Base-by-base conservation (phyloP, 2,888 invertebrate genomes). In the Desoria tigrina region DNA sequence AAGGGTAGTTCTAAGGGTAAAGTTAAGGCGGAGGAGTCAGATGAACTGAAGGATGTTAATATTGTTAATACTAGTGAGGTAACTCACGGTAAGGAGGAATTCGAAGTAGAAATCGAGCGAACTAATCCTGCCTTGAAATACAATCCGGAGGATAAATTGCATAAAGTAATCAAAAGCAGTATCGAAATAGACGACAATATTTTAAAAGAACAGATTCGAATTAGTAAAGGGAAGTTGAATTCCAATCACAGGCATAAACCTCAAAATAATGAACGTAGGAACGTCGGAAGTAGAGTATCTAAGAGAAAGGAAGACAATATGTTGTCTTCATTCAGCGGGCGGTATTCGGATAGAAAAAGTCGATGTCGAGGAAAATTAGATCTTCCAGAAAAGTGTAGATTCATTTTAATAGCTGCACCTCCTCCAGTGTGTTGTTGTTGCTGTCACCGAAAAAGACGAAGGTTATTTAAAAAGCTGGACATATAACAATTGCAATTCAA, bases 381-480 rank as follows among this genome's bases (percentile, higher is more conserved):
- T 37, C 42, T 23, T 23, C 49, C n/a, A 23, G 56, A 42, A 21
- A 51, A 61, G 28, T 58, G 49, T 61, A 61, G 69, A 42, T 69
- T 71, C 11, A 74, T 74, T 65, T 61, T 74, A 23, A 73, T 74
- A 61, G 63, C 73, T 45, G 63, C 70, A 21, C 68, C 72, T 45
- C 51, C 71, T 16, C 27, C 67, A 24, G 57, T 55, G 28, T 73
- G 71, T 37, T 74, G 71, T 56, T 73, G 74, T 45, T 68, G 74
- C 57, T 65, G 68, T 63, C 65, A 63, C 45, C 65, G 59, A 26
- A 69, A 55, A 51, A 69, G 68, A 62, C 69, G 65, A 57, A 68
- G 68, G 65, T 66, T 60, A 56, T 53, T 51, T 51, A 21, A 21
- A 51, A 14, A n/a, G n/a, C n/a, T n/a, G n/a, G n/a, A n/a, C n/a